phyloP scores from a whole-genome alignment of 1,140 invertebrate genomes.

The Drosophila erecta region DNA sequence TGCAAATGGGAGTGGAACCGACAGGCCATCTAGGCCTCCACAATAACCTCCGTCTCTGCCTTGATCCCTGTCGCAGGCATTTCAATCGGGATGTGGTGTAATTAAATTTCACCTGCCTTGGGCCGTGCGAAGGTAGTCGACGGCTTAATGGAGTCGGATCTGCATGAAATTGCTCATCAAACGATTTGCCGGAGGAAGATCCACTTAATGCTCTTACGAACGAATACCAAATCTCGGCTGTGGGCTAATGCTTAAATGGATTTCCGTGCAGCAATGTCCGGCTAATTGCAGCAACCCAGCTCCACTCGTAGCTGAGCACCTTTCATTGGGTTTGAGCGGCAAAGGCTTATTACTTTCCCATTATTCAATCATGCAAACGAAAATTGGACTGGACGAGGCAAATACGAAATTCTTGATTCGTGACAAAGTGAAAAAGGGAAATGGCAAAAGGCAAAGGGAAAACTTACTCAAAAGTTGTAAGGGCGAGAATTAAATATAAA shows the following conservation, averaged over 20 bases:
- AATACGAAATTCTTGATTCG: not conserved
- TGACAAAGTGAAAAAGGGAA: conserved; percentile 2
- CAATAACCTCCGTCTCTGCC: not conserved
- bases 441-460: conserved; percentile 3
- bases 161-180: conserved; percentile 65
- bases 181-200: conserved; percentile 21
- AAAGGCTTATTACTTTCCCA: conserved; percentile 26
- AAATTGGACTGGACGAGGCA: conserved; percentile 4
- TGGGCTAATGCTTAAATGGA: conserved; percentile 18
- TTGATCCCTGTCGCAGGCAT: conserved; percentile 17
- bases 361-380: conserved; percentile 30
- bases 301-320: not conserved
- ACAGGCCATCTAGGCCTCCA: conserved; percentile 10
- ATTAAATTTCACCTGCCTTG: conserved; percentile 68
- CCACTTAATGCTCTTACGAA: conserved; percentile 29
- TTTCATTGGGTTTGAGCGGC: not conserved
- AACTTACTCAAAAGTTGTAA: conserved; percentile 11
- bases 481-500: conserved; percentile 34
- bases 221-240: conserved; percentile 17
- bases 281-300: conserved; percentile 34
- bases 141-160: conserved; percentile 56
- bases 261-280: conserved; percentile 15
- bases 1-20: conserved; percentile 44
- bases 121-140: conserved; percentile 18
- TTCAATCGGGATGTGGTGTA: conserved; percentile 50